A percentile compares a stretch with the other conserved stretches of the same genome.
Conservation (phyloP, 2,888 invertebrate species). For the Oxytorus armatus region DNA sequence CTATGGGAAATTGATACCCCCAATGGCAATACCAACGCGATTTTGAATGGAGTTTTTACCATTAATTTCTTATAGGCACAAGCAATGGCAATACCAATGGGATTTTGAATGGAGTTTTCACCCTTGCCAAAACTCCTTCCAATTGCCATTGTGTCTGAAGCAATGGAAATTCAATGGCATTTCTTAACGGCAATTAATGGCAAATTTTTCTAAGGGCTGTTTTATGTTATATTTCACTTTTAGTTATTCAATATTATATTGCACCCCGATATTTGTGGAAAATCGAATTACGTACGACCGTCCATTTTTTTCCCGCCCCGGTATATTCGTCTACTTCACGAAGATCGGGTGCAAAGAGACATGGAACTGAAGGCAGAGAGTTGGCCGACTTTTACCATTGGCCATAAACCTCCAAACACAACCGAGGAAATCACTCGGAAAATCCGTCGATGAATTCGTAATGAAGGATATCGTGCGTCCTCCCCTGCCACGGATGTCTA, state of each 20-base stretch:
- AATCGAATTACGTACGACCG: constrained; percentile 29
- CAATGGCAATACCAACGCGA: too few species aligned
- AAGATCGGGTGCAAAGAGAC: constrained; percentile 7
- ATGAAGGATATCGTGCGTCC: constrained; percentile 69
- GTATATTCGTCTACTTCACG: constrained; percentile 9
- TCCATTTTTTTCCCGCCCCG: constrained; percentile 24
- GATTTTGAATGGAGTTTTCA: too few species aligned
- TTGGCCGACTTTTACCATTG: constrained; percentile 48
- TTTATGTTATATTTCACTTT: constrained; percentile 23
- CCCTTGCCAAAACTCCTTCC: too few species aligned
- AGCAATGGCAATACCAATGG: too few species aligned
- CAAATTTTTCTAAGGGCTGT: too few species aligned
- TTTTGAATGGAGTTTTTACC: too few species aligned
- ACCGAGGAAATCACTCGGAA: constrained; percentile 80
- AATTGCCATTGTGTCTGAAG: too few species aligned
- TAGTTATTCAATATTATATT: background rate
- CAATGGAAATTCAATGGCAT: too few species aligned
- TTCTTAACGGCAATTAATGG: too few species aligned
- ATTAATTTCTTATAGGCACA: too few species aligned
- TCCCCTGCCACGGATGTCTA: constrained; percentile 65
- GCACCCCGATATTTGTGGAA: constrained; percentile 8
- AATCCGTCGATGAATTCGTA: constrained; percentile 79
- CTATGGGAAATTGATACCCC: too few species aligned
- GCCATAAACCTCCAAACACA: constrained; percentile 75
- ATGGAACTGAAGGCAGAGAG: constrained; percentile 4